phyloP scores from a whole-genome alignment of 1,140 invertebrate species.

The Ostrea denselamellosa region DNA sequence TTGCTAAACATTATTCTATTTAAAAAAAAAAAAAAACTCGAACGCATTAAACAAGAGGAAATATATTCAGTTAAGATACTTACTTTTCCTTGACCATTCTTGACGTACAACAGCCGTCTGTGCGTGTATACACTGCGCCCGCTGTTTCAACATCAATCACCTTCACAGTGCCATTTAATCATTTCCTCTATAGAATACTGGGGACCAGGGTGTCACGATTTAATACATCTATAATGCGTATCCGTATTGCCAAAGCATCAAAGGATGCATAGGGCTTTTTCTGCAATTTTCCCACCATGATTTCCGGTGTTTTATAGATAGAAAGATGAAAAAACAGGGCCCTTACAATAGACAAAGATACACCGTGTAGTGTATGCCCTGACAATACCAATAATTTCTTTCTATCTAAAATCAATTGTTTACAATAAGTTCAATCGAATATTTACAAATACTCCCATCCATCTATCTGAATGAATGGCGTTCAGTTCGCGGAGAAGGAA shows the following conservation, averaged over 20 bases:
- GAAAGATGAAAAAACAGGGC: background rate
- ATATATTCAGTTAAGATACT: background rate
- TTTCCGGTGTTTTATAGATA: conserved; percentile 9
- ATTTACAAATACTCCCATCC: background rate
- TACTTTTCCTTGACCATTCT: background rate
- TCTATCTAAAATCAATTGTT: conserved; percentile 23
- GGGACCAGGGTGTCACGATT: conserved; percentile 10
- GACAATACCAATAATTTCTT: background rate
- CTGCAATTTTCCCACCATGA: background rate
- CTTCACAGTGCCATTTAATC: background rate
- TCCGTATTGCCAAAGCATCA: background rate
- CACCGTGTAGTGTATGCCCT: background rate
- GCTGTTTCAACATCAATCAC: background rate
- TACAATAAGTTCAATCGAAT: background rate
- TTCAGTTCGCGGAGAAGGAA: background rate
- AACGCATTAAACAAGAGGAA: background rate
- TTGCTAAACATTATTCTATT: background rate
- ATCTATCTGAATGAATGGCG: background rate
- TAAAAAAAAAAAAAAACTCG: background rate
- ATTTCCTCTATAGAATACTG: background rate
- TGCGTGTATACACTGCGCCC: background rate
- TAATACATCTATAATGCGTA: background rate
- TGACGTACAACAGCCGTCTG: background rate
- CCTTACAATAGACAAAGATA: background rate
- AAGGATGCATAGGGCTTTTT: background rate